Conservation (phyloP, 1,140 invertebrate species). For the Pogonognathellus flavescens region DNA sequence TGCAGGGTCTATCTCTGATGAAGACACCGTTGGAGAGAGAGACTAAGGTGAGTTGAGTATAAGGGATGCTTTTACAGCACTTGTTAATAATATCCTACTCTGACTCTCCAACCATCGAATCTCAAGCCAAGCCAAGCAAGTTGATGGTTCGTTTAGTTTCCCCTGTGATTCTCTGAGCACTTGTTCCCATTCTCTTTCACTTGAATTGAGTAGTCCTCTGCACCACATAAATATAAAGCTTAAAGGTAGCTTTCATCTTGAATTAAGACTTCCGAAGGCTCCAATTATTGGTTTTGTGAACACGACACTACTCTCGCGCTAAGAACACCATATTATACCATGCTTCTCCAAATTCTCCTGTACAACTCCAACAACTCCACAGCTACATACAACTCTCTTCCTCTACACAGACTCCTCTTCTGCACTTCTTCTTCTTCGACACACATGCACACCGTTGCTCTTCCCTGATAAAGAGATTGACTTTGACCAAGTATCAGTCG, state of each 20-base stretch:
- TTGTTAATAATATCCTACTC: not conserved
- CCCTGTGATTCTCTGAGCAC: slow-evolving; percentile 41
- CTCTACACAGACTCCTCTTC: not conserved
- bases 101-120: not conserved
- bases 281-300: slow-evolving; percentile 49
- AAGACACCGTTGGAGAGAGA: no score
- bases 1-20: no score
- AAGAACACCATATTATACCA: no score
- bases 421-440: no score
- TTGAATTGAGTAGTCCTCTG: slow-evolving; percentile 7
- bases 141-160: slow-evolving; percentile 50
- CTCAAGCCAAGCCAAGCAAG: not conserved
- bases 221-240: slow-evolving; percentile 41
- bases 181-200: slow-evolving; percentile 28
- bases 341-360: not conserved
- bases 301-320: slow-evolving; percentile 1
- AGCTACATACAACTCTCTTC: not conserved
- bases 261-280: slow-evolving; percentile 35
- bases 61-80: not conserved
- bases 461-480: no score
- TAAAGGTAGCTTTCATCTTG: slow-evolving; percentile 42
- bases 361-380: not conserved
- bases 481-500: no score
- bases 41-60: not conserved
- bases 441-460: no score